Base-by-base conservation (phyloP, 2,113 vertebrate genomes). In the Sebastes schlegelii region DNA sequence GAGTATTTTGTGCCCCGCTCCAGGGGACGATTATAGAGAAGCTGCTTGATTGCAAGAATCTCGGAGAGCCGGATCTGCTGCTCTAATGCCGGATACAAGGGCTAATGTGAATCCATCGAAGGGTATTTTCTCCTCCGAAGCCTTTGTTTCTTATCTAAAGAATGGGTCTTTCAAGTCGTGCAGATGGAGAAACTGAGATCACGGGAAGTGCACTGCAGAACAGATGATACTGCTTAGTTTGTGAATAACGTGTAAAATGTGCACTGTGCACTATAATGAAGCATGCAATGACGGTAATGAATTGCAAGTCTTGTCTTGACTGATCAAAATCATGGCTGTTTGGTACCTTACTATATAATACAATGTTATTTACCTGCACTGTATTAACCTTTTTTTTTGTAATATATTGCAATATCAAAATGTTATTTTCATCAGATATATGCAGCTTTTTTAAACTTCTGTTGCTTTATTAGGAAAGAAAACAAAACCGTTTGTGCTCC, bases 61-160 rank as follows among this genome's bases (percentile, higher is more conserved):
- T 79, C 8, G 40, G 62, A 73, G 72, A 43, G 58, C 87, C 82
- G 86, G 88, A 90, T 86, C 80, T 63, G 77, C 40, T 0, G 60
- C 74, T 85, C 64, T 77, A 84, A 80, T 64, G 77, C 74, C 74
- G 74, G 85, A 89, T 79, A 82, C 72, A 21, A 84, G 78, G 42
- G 46, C 82, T 86, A 84, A 92, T 89, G 87, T 45, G 68, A 86
- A 91, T 88, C 82, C 48, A 84, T 87, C 9, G 40, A 77, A 77
- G 80, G 77, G 58, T 49, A 65, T 80, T 87, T 88, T 88, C 81
- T 78, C n/a, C 34, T 82, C 26, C 49, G 6, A 13, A 74, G 71
- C n/a, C 79, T 87, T 90, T 90, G 82, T 84, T 89, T 90, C 84
- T 89, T 92, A 90, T 91, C 91, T 84, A 23, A 86, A 82, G 77